Conservation (phyloP, 2,797 vertebrate species). For the Peromyscus aztecus region DNA sequence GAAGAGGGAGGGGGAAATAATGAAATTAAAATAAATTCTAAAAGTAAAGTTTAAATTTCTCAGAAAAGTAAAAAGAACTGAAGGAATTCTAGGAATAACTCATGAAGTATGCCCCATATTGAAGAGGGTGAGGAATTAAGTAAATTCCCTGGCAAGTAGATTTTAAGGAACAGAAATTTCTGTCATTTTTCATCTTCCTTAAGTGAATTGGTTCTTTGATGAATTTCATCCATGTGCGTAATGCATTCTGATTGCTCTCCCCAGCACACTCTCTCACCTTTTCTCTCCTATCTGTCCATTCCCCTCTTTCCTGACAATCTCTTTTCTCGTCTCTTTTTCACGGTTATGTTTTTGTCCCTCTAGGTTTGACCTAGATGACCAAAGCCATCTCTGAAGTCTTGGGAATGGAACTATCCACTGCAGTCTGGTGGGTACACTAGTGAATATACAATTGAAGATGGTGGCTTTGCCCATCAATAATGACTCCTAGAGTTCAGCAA, state of each 20-base stretch:
- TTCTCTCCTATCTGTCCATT: neutral
- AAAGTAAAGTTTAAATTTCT: neutral
- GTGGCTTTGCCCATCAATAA: neutral
- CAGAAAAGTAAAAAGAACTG: neutral
- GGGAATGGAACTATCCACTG: neutral
- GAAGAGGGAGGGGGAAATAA: neutral
- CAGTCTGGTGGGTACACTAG: neutral
- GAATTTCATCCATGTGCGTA: neutral
- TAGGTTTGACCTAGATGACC: neutral
- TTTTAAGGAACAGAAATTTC: neutral
- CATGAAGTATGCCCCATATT: neutral
- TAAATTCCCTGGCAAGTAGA: neutral
- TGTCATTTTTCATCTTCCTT: neutral
- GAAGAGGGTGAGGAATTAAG: neutral
- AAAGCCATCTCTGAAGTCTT: neutral
- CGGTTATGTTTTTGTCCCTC: neutral
- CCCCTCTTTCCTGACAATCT: neutral
- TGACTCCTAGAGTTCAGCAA: neutral
- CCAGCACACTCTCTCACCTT: neutral
- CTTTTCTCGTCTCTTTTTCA: neutral
- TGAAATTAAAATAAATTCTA: neutral
- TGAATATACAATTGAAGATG: neutral
- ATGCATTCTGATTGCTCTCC: neutral
- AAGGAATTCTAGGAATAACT: neutral
- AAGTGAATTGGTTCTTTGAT: too few relatives aligned